Base-by-base conservation (phyloP, 1,140 invertebrate species). In the Daktulosphaira vitifoliae region DNA sequence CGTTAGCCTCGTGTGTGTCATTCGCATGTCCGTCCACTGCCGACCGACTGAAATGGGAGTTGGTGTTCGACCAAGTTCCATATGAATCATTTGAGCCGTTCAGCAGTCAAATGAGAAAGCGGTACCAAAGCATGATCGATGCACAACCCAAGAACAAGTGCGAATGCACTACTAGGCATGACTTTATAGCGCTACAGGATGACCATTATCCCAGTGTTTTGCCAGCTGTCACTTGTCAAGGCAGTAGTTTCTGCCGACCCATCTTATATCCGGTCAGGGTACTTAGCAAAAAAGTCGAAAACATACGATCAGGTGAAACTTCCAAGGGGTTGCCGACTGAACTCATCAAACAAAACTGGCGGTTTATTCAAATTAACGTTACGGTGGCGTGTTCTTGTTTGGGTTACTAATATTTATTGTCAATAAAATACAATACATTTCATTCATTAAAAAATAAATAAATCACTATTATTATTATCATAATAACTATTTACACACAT, bases 1-100 rank as follows among this genome's bases (percentile, higher is more conserved):
- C 56, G 56, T 62, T 62, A 15, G 42, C 20, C 5, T 33, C 42
- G 26, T 62, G 25, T 25, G 56, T 20, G 56, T 48, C 56, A 6
- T 18, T 62, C 42, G 44, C 25, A 22, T 62, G 56, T 29, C 42
- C 11, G 18, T 62, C 56, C 39, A 33, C 26, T 16, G 42, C 23
- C 3, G 25, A 62, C 11, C 18, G 5, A 18, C 16, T 62, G 16
- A 46, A 5, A 48, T 62, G 56, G 56, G 42, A 62, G 22, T 13
- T 44, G 56, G 42, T 46, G 11, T 62, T 48, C 25, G 42, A 46
- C 54, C 54, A 38, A 1, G 13, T 18, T 22, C 16, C 42, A 23
- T 15, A 39, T 4, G 37, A 54, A 0, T 15, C 20, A 4, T 39
- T 22, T 33, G 52, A 54, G 8, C 38, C 33, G n/a, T 23, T 39